Conservation (phyloP, 2,888 invertebrate genomes). For the Pseudoips prasinana region DNA sequence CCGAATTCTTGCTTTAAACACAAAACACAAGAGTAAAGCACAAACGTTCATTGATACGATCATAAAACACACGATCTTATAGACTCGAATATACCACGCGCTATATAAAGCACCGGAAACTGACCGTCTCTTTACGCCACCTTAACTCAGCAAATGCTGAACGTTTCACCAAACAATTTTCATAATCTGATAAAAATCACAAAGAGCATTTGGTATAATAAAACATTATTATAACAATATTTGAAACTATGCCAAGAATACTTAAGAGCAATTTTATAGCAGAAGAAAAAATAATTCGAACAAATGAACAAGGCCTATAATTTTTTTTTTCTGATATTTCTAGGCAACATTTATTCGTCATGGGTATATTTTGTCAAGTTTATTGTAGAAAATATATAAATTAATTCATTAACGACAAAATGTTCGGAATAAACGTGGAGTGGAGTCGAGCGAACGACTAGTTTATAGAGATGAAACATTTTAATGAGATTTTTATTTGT, state of each 20-base stretch:
- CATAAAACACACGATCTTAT: conserved; percentile 1
- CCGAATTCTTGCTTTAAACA: conserved; percentile 5
- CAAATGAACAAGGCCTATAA: neutral
- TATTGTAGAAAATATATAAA: conserved; percentile 9
- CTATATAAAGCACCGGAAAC: too few species aligned
- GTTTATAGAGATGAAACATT: too few species aligned
- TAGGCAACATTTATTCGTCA: conserved; percentile 6
- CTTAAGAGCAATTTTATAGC: conserved; percentile 5
- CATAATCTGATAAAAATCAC: conserved; percentile 4
- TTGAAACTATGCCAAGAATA: conserved; percentile 17
- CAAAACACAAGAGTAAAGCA: conserved; percentile 1
- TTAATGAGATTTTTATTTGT: too few species aligned
- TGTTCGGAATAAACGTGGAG: conserved; percentile 12
- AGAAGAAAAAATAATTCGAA: neutral
- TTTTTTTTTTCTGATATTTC: neutral
- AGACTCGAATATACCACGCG: neutral
- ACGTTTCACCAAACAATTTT: conserved; percentile 9
- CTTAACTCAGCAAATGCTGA: conserved; percentile 5
- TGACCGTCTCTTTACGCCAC: conserved; percentile 1
- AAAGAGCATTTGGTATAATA: conserved; percentile 9
- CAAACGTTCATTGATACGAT: conserved; percentile 1
- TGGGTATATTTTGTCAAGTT: conserved; percentile 4
- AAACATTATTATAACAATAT: conserved; percentile 5
- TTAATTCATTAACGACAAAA: conserved; percentile 15
- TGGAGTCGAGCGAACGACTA: conserved; percentile 4